Evolutionary conservation across 1,140 invertebrate species (phyloP).

Genomic region (Lepidotrigona ventralis): DNA sequence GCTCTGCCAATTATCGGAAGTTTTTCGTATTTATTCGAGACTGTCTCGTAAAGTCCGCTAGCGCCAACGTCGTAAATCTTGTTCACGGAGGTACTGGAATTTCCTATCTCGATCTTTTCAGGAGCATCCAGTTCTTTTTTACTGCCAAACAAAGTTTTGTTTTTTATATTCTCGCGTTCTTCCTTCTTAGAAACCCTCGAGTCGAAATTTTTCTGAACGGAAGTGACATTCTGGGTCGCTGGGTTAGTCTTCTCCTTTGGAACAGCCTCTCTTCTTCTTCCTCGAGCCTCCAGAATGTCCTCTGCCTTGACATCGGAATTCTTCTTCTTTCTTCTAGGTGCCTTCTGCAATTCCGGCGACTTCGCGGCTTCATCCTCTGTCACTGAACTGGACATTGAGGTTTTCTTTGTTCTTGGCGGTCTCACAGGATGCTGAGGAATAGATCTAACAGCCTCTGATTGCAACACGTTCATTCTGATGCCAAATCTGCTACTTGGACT

Average conservation of each 20-base stretch:
- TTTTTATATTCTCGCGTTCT: conserved; percentile 66
- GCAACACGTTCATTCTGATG: conserved; percentile 29
- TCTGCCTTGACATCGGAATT: conserved; percentile 72
- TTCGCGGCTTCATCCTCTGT: conserved; percentile 65
- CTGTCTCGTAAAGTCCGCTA: conserved; percentile 40
- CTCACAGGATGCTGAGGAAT: conserved; percentile 68
- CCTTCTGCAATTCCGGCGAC: conserved; percentile 57
- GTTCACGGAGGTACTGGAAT: conserved; percentile 16
- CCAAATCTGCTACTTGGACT: conserved; percentile 71
- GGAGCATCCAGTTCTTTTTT: conserved; percentile 14
- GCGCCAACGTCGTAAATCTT: conserved; percentile 53
- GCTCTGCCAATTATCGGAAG: conserved; percentile 22
- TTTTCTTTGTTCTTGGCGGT: conserved; percentile 77
- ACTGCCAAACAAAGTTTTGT: conserved; percentile 56
- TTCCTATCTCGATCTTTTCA: conserved; percentile 17
- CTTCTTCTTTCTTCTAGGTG: conserved; percentile 68
- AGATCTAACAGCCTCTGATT: conserved; percentile 43
- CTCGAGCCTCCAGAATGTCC: conserved; percentile 72
- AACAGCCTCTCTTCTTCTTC: conserved; percentile 52
- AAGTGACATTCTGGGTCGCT: not conserved
- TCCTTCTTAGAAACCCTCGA: conserved; percentile 45
- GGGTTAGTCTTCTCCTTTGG: conserved; percentile 28
- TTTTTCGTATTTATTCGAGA: conserved; percentile 65
- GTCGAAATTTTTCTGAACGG: conserved; percentile 29
- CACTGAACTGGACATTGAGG: conserved; percentile 65